Conservation (phyloP, 1,140 invertebrate species). For the Lanistes nyassanus region DNA sequence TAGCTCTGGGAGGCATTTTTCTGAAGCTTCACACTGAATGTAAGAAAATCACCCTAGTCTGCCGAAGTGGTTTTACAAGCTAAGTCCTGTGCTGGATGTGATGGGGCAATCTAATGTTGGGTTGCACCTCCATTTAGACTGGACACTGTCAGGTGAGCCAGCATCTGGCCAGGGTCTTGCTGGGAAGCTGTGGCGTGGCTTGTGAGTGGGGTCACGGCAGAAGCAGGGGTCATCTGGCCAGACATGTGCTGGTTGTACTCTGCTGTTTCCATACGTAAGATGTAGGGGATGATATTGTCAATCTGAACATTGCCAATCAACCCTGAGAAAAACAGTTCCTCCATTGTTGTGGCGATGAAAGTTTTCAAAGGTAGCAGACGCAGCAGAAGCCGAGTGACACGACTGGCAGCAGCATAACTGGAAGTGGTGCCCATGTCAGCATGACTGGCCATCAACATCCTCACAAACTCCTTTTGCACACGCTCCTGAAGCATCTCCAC, state of each 20-base stretch:
- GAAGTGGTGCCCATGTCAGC: slow-evolving; percentile 9
- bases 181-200: slow-evolving; percentile 21
- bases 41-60: too few species aligned
- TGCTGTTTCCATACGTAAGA: slow-evolving; percentile 80
- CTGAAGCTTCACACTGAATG: too few species aligned
- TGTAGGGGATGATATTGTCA: slow-evolving; percentile 90
- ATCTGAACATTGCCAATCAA: slow-evolving; percentile 92
- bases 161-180: slow-evolving; percentile 22
- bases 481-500: slow-evolving; percentile 80
- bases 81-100: too few species aligned
- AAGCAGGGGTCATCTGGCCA: slow-evolving; percentile 37
- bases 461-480: slow-evolving; percentile 70
- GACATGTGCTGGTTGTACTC: slow-evolving; percentile 64
- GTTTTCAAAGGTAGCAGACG: slow-evolving; percentile 81
- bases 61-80: too few species aligned
- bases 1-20: too few species aligned
- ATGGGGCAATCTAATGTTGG: neutral
- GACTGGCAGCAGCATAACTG: slow-evolving; percentile 46
- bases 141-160: slow-evolving; percentile 24
- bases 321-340: slow-evolving; percentile 93
- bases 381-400: slow-evolving; percentile 78
- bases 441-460: slow-evolving; percentile 1
- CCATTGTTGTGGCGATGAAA: slow-evolving; percentile 82
- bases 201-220: slow-evolving; percentile 22
- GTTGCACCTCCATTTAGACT: slow-evolving; percentile 7